A percentile compares a stretch with the other conserved stretches of the same genome.
Evolutionary conservation across 2,797 vertebrate genomes (phyloP).

Genomic region (Microhierax caerulescens): DNA sequence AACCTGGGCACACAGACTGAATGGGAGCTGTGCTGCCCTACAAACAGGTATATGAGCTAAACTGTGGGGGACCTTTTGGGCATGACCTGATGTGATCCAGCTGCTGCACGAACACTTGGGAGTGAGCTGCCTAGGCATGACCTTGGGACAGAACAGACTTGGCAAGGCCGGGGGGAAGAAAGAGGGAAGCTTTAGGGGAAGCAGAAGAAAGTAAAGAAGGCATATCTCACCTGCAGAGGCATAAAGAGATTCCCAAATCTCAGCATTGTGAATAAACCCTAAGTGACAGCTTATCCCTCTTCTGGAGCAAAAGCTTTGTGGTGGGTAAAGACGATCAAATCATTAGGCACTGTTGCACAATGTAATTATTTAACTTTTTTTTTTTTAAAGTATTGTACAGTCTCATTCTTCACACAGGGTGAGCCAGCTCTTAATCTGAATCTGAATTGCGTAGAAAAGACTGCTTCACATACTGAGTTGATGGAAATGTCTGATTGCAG

Average conservation of each 20-base stretch:
- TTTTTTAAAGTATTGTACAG: not conserved
- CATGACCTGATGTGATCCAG: not conserved
- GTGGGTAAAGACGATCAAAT: not conserved
- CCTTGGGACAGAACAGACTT: not conserved
- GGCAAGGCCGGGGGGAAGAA: not conserved
- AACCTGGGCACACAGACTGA: not conserved
- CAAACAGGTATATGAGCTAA: not conserved
- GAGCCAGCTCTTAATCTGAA: not conserved
- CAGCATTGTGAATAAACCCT: not conserved
- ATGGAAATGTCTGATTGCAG: not conserved
- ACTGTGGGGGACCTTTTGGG: not conserved
- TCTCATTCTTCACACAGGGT: not conserved
- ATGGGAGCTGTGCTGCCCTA: not conserved
- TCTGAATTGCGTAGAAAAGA: not conserved
- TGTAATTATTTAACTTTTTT: rapidly evolving
- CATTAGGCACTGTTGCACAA: not conserved
- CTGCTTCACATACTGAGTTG: not conserved
- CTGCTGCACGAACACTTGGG: not conserved
- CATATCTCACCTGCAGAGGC: not conserved
- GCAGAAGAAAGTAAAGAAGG: not conserved
- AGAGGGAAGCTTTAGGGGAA: not conserved
- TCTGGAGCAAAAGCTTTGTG: not conserved
- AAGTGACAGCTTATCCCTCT: not conserved
- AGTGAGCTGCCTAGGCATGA: not conserved
- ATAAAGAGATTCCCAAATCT: not conserved